Percentiles rank a stretch among this genome's conserved stretches.
phyloP scores from a whole-genome alignment of 2,888 invertebrate species.

The Lacanobia wlatinum region DNA sequence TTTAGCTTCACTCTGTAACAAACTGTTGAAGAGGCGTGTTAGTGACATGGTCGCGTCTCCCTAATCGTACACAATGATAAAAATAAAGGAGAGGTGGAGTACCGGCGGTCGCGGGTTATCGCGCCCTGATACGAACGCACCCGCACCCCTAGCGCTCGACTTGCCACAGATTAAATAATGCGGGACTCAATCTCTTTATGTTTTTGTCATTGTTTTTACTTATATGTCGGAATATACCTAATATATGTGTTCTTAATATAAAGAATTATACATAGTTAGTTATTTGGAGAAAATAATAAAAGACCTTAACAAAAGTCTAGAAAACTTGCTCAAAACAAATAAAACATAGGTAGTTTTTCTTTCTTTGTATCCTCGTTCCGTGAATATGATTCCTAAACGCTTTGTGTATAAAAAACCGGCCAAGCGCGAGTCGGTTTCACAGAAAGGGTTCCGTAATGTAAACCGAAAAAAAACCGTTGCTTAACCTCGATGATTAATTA shows the following conservation, averaged over 20 bases:
- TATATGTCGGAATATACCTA: neutral
- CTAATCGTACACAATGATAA: conserved; percentile 68
- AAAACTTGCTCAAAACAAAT: no score
- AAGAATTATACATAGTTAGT: no score
- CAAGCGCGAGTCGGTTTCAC: no score
- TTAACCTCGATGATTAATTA: no score
- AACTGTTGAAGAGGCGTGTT: conserved; percentile 26
- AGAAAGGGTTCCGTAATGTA: no score
- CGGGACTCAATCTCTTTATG: conserved; percentile 16
- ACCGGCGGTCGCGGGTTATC: conserved; percentile 51
- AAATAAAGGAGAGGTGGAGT: conserved; percentile 54
- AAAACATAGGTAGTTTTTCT: no score
- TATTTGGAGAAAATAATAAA: no score
- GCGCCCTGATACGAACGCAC: conserved; percentile 48
- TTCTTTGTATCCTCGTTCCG: neutral
- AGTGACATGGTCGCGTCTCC: conserved; percentile 57
- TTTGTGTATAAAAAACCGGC: no score
- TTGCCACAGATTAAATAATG: conserved; percentile 51
- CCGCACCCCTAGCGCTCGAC: conserved; percentile 9
- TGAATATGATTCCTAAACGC: neutral
- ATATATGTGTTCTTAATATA: no score
- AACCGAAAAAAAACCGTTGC: no score
- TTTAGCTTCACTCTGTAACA: conserved; percentile 1
- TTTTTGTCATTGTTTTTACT: neutral
- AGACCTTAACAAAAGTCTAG: no score